Evolutionary conservation across 35 echinoderm and acorn worm genomes (phyloP), one percentile per base, ranked within the genome.

Genomic region (Patiria miniata): DNA sequence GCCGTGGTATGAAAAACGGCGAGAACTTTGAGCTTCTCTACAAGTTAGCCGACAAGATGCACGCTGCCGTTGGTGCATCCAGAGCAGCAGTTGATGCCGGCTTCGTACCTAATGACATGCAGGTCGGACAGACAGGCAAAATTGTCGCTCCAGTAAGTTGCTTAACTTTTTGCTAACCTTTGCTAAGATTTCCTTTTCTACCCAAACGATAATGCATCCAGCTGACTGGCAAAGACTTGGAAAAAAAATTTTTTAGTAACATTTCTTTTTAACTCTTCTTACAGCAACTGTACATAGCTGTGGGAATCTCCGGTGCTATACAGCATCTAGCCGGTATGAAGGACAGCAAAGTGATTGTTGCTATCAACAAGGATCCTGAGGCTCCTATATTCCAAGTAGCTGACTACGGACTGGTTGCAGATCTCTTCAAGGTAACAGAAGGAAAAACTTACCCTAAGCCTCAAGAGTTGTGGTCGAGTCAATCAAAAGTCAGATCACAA

Each of bases 41-140:
- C 73, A 79, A 91, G 3, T 81, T 99, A 10, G 96, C 96, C 2
- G 87, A 83, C 21, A 85, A 91, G 58, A 81, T 99, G 87, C 94
- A 99, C 77, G 96, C 96, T n/a, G 96, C 93, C 16, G 96, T 99
- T 7, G 96, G 96, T 22, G 96, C 96, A 1, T 99, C 96, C 18
- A 81, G 96, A 15, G 96, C 96, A 37, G 96, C 96, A 0, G 96
- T 99, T 10, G 96, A 99, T 87, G 96, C 96, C 9, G 96, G 96
- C 5, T 99, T 89, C 65, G 96, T 99, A 8, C 96, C 96, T 34
- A 99, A 99, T 87, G 96, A 99, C 83, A 99, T 99, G 96, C 96
- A 99, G 81, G 87, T 99, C 79, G 96, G 96, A 86, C 96, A 99
- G 81, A 99, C 96, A 26, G 96, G 96, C 7, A 99, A 99, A 82